phyloP scores from a whole-genome alignment of 2,113 vertebrate genomes.

The Merops nubicus region DNA sequence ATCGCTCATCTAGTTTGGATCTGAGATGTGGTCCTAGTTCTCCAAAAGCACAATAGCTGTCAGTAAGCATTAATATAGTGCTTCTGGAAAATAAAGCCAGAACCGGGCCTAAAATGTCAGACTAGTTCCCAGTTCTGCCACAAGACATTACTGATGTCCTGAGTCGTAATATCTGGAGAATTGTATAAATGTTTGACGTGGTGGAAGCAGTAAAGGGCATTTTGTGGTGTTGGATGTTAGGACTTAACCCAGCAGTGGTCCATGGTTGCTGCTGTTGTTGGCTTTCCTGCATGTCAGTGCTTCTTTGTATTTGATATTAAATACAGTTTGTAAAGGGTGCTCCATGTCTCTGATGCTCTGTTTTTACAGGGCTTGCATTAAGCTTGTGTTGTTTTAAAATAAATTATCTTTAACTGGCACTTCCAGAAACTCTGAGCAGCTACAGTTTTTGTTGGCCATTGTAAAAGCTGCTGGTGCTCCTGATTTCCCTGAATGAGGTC shows the following conservation, averaged over 20 bases:
- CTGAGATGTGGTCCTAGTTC: neutral
- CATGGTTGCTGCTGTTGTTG: neutral
- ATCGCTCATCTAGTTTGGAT: neutral
- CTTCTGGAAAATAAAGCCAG: neutral
- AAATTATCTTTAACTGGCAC: neutral
- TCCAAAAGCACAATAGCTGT: neutral
- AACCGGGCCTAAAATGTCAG: neutral
- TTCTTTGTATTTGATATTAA: neutral
- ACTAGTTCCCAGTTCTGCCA: neutral
- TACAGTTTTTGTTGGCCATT: neutral
- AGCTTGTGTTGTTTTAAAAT: neutral
- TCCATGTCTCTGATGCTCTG: neutral
- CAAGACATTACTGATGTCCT: neutral
- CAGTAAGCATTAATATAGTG: neutral
- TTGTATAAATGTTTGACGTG: neutral
- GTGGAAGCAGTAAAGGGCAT: neutral
- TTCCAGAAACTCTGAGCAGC: neutral
- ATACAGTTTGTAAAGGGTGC: neutral
- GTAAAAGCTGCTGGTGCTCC: neutral
- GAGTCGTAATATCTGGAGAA: neutral
- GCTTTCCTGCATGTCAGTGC: neutral
- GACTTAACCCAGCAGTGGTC: neutral
- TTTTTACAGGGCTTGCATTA: neutral
- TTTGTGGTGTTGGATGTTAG: neutral
- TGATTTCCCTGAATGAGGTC: neutral